A percentile compares a stretch with the other conserved stretches of the same genome.
Evolutionary conservation across 2,888 invertebrate genomes (phyloP).

Genomic region (Caenorhabditis sulstoni): DNA sequence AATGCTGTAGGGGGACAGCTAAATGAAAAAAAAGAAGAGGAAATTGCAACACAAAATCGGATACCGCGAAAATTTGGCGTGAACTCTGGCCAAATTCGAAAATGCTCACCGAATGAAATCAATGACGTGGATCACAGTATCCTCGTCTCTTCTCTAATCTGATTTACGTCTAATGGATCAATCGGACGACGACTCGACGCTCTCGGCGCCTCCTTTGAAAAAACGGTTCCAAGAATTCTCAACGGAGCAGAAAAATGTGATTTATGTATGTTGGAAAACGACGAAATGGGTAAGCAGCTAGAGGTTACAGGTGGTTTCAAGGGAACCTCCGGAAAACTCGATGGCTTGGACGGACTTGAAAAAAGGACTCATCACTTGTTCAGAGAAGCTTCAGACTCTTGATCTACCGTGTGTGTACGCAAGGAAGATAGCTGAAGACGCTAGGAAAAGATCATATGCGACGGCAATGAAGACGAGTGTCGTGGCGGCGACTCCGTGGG

Average conservation of each 20-base stretch:
- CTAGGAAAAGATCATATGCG: not conserved
- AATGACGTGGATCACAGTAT: not conserved
- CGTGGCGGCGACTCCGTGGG: not conserved
- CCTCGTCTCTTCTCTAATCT: not conserved
- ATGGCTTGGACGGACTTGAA: slow-evolving; percentile 29
- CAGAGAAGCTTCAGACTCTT: slow-evolving; percentile 8
- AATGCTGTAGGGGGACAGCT: no score
- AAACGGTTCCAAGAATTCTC: not conserved
- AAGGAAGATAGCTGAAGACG: slow-evolving; percentile 25
- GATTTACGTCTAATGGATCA: no score
- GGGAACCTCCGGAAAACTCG: slow-evolving; percentile 17
- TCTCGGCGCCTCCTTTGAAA: not conserved
- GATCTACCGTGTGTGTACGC: not conserved
- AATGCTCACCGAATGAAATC: no score
- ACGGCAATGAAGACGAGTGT: not conserved
- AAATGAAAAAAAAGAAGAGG: no score
- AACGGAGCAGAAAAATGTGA: no score
- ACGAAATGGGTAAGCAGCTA: not conserved
- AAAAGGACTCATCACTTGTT: slow-evolving; percentile 14
- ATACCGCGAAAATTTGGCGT: no score
- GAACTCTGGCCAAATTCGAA: no score
- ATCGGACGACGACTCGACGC: not conserved
- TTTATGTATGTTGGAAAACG: not conserved
- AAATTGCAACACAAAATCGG: no score
- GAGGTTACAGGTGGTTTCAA: not conserved